phyloP scores from a whole-genome alignment of 1,140 invertebrate species.

The Dreissena polymorpha region DNA sequence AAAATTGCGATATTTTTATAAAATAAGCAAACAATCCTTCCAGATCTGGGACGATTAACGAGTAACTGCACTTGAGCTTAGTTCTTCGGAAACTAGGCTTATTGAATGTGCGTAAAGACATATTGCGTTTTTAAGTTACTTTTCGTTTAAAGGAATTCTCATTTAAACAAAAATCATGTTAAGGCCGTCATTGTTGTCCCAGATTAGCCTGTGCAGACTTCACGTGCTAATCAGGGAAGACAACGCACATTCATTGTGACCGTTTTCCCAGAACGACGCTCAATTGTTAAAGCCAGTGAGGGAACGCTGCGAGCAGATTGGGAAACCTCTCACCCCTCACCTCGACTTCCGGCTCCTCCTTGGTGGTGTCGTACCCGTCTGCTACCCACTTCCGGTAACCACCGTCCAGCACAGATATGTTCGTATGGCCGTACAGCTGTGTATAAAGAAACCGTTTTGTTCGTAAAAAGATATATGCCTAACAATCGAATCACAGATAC shows the following conservation, averaged over 20 bases:
- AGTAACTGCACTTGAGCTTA: too few species aligned
- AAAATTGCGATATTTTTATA: too few species aligned
- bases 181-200: not conserved
- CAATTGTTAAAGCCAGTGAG: not conserved
- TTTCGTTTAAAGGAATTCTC: too few species aligned
- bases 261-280: not conserved
- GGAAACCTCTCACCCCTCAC: conserved; percentile 21
- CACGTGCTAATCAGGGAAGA: not conserved
- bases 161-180: not conserved
- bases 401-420: conserved; percentile 69
- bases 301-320: too few species aligned
- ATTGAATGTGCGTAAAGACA: too few species aligned
- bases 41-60: too few species aligned
- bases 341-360: conserved; percentile 59
- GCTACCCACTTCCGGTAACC: conserved; percentile 66
- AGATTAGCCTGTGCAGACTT: not conserved
- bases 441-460: not conserved
- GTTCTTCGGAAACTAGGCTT: too few species aligned
- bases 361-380: conserved; percentile 63
- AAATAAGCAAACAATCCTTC: too few species aligned
- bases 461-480: too few species aligned
- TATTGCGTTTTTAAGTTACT: too few species aligned
- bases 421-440: conserved; percentile 67
- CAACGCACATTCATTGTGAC: not conserved
- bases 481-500: too few species aligned